A percentile compares a stretch with the other conserved stretches of the same genome.
phyloP scores from a whole-genome alignment of 2,797 vertebrate species.

The Melanotaenia trifasciata region DNA sequence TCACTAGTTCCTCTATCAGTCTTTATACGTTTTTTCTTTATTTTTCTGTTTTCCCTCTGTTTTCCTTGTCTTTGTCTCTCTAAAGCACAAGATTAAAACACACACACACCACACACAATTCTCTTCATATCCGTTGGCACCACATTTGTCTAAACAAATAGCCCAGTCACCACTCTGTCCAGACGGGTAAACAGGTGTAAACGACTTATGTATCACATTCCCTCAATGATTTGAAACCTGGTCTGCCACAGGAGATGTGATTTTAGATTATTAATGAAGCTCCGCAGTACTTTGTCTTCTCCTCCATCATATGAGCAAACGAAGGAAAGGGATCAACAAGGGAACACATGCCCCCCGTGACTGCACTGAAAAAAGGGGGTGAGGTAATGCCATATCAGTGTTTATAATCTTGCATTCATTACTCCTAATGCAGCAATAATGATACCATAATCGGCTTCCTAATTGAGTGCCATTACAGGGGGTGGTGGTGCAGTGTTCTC shows the following conservation, averaged over 20 bases:
- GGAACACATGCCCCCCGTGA: slow-evolving; percentile 53
- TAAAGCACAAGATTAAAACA: not conserved
- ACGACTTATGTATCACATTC: slow-evolving; percentile 53
- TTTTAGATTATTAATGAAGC: slow-evolving; percentile 74
- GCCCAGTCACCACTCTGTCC: slow-evolving; percentile 30
- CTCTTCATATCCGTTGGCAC: slow-evolving; percentile 25
- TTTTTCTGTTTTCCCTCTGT: not conserved
- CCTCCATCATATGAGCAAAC: slow-evolving; percentile 44
- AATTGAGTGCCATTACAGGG: slow-evolving; percentile 69
- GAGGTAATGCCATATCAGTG: slow-evolving; percentile 63
- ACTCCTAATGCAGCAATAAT: slow-evolving; percentile 69
- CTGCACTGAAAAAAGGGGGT: slow-evolving; percentile 60
- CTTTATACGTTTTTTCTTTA: not conserved
- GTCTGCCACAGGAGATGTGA: slow-evolving; percentile 60
- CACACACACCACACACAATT: slow-evolving; percentile 4
- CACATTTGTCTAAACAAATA: slow-evolving; percentile 47
- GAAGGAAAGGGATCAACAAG: slow-evolving; percentile 41
- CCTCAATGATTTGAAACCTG: slow-evolving; percentile 64
- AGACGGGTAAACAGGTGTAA: slow-evolving; percentile 41
- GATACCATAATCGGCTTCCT: slow-evolving; percentile 65
- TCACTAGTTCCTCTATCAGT: slow-evolving; percentile 34
- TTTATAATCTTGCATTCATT: slow-evolving; percentile 69
- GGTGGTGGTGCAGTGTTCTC: slow-evolving; percentile 51
- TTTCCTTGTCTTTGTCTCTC: slow-evolving; percentile 4
- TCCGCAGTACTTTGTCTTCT: slow-evolving; percentile 54